phyloP scores from a whole-genome alignment of 2,888 invertebrate genomes.

The Fabriciana adippe region DNA sequence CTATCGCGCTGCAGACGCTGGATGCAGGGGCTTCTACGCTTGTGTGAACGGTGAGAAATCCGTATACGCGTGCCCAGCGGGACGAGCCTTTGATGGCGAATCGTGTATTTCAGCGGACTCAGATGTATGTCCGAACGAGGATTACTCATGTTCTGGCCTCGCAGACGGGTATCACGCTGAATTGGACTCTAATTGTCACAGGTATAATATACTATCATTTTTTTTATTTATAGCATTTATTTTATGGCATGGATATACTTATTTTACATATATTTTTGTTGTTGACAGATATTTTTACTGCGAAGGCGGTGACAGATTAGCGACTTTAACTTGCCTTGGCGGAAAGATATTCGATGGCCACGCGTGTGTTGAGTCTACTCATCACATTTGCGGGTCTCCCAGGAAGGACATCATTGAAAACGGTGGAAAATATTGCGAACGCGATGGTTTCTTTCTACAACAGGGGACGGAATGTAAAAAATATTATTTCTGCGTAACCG shows the following conservation, averaged over 20 bases:
- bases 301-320: constrained; percentile 78
- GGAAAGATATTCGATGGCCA: constrained; percentile 83
- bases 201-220: constrained; percentile 48
- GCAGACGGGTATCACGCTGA: constrained; percentile 83
- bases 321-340: constrained; percentile 79
- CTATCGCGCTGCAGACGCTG: constrained; percentile 74
- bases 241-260: neutral
- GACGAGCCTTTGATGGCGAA: constrained; percentile 81
- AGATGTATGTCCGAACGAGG: constrained; percentile 62
- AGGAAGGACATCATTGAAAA: constrained; percentile 50
- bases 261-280: constrained; percentile 71
- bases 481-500: constrained; percentile 83
- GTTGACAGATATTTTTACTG: constrained; percentile 80
- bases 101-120: constrained; percentile 69
- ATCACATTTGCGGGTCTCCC: constrained; percentile 68
- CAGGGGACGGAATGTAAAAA: constrained; percentile 73
- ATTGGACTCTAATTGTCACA: constrained; percentile 76
- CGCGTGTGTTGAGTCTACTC: constrained; percentile 73
- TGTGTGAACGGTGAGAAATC: constrained; percentile 81
- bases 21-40: constrained; percentile 83
- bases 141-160: constrained; percentile 74
- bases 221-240: neutral
- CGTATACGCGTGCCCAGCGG: constrained; percentile 80
- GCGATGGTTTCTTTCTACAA: constrained; percentile 82
- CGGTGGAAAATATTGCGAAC: constrained; percentile 60